Base-by-base conservation (phyloP, 2,113 vertebrate genomes). In the Aleadryas rufinucha region DNA sequence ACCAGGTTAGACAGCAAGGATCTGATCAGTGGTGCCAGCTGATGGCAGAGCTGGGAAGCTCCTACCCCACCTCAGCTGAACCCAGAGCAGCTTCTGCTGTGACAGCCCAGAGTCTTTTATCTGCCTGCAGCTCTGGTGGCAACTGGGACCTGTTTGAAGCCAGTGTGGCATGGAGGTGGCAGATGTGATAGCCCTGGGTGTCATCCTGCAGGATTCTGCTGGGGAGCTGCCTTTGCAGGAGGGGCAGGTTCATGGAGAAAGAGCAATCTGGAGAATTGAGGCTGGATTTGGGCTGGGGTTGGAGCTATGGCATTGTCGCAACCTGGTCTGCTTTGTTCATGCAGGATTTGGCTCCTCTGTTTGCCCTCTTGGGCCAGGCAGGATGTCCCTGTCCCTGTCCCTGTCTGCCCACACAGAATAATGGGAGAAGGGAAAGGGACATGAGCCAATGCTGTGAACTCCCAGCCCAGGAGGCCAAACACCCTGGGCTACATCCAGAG, bases 1-100 rank as follows among this genome's bases (percentile, higher is more conserved):
- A 94, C 63, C 90, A 90, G 95, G 96, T 94, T 94, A 95, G 75
- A 72, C 49, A 77, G 61, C 70, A 93, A 33, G 66, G 81, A 4
- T 83, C 35, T n/a, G 57, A 63, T 95, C 72, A 17, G 33, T 63
- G 56, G 10, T 93, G 93, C 74, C 66, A 74, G 87, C 92, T 93
- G 60, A 84, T 81, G 84, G 53, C 84, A 95, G 68, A 77, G 72
- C 23, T 84, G 52, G 42, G 53, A 45, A 84, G 82, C 18, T 49
- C 53, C 74, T 45, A 42, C 76, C n/a, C 74, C n/a, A 45, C 88
- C 85, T 90, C 82, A 83, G 57, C 88, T 95, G 94, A 95, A 90
- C 92, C 44, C 70, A 49, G 61, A 79, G 19, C n/a, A 88, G 53
- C 18, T 33, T 27, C 20, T 59, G 22, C 28, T 6, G 12, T 0